These are phyloP conservation scores for Hiodon tergisus DNA, from an alignment of 2,113 vertebrate genomes.

Conservation along the genomic window DNA sequence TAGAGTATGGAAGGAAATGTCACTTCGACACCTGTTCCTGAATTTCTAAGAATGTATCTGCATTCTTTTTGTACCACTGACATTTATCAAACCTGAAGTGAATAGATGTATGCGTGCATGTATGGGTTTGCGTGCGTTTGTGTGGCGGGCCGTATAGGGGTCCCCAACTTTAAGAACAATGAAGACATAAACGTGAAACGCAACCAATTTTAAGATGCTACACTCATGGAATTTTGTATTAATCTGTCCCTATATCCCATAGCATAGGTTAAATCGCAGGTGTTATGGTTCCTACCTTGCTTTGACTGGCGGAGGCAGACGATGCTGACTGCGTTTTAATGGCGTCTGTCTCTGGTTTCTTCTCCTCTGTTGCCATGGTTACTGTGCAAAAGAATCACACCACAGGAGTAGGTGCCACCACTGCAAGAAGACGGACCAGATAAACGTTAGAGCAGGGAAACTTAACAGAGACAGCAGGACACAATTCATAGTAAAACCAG, in stretches of 20 bases:
- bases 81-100: no score
- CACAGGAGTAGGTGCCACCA: conserved; percentile 31
- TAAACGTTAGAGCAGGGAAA: not conserved
- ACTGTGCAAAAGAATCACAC: conserved; percentile 35
- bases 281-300: conserved; percentile 71
- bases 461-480: not conserved
- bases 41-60: no score
- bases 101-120: no score
- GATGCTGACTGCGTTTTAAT: conserved; percentile 83
- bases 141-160: no score
- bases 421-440: conserved; percentile 24
- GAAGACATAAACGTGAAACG: no score
- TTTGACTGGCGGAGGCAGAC: conserved; percentile 88
- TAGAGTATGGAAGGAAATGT: no score
- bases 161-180: no score
- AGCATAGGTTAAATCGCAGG: not conserved
- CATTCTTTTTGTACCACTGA: no score
- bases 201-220: no score
- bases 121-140: no score
- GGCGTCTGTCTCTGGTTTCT: conserved; percentile 92
- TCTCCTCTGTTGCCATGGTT: conserved; percentile 96
- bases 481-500: not conserved
- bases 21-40: no score
- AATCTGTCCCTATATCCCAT: not conserved
- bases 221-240: no score